phyloP scores from a whole-genome alignment of 1,140 invertebrate genomes.

The Neotoxoptera formosana region DNA sequence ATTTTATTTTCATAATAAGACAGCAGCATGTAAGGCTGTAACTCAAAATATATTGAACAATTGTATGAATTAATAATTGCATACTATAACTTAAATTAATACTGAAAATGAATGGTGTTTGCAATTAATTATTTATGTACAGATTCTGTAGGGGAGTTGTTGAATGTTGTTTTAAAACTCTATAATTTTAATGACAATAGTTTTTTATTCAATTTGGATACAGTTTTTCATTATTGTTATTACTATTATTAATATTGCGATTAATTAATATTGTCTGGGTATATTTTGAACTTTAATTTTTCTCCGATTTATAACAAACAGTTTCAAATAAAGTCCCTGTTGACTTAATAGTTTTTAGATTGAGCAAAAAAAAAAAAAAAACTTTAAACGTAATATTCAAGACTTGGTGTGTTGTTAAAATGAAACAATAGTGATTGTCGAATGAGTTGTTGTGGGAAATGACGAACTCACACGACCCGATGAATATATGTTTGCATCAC shows the following conservation, averaged over 20 bases:
- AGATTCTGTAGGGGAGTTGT: not conserved
- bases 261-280: not conserved
- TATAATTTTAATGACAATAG: not conserved
- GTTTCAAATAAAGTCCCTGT: not conserved
- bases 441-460: not conserved
- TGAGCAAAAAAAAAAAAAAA: too few species aligned
- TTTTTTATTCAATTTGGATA: not conserved
- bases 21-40: not conserved
- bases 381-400: too few species aligned
- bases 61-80: not conserved
- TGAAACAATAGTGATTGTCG: not conserved
- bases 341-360: not conserved
- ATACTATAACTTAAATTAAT: not conserved
- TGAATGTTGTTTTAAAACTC: not conserved
- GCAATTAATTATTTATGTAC: not conserved
- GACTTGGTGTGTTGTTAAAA: not conserved
- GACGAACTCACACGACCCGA: not conserved
- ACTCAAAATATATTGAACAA: not conserved
- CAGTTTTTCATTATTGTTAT: not conserved
- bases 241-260: not conserved
- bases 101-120: not conserved
- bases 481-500: not conserved
- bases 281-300: not conserved
- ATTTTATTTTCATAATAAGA: not conserved
- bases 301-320: not conserved